Base-by-base conservation (phyloP, 2,888 invertebrate genomes). In the Timandra comae region DNA sequence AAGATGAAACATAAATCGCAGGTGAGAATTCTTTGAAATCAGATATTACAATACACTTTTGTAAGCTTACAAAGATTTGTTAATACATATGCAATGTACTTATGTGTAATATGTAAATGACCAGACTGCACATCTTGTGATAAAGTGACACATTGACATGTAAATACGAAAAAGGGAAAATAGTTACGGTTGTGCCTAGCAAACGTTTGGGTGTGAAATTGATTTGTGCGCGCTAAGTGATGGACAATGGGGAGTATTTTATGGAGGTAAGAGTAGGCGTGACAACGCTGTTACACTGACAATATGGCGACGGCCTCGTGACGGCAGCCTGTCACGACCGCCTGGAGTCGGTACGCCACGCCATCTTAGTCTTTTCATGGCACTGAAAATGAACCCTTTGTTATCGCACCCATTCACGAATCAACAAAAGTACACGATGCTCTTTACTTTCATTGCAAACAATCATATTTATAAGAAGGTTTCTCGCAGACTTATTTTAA, bases 191-290 rank as follows among this genome's bases (percentile, higher is more conserved):
- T 59, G 53, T 56, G 45, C 38, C 44, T 46, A 53, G 61, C 49
- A 52, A 57, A 58, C 61, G 62, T 52, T 58, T 52, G 49, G 57
- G 69, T 65, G 72, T 76, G 70, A 75, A 80, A 81, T 80, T 69
- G 64, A 78, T 78, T 74, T 64, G 55, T 53, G 56, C 62, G 58
- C 62, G 65, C 57, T 66, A 67, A 65, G 51, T 43, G 45, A 42
- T 45, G 44, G 54, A 67, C 68, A 71, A 76, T 67, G 59, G 53
- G 46, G 48, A 48, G 56, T 56, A 61, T 62, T 63, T 63, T 59
- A 64, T 62, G 54, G 52, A 51, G 48, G 35, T 51, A 49, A 56
- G 42, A 46, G 38, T 45, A 62, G 63, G 70, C 78, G 76, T 80
- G 79, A 80, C 70, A 54, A 35, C 55, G 52, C 60, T 63, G 62